phyloP scores from a whole-genome alignment of 2,113 vertebrate genomes.

The Chaetodon trifascialis region DNA sequence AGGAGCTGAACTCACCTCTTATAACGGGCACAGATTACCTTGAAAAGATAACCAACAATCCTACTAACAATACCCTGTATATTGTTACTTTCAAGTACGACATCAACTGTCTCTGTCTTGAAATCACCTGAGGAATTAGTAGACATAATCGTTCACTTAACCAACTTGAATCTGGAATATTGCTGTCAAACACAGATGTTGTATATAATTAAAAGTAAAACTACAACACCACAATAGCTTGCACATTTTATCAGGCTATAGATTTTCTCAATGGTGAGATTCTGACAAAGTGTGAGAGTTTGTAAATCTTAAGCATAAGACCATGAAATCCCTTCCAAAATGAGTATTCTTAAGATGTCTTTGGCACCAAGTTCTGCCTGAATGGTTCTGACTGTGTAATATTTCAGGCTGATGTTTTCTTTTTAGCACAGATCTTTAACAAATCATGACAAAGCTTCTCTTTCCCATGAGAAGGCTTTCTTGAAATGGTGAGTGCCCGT shows the following conservation, averaged over 20 bases:
- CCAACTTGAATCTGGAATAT: constrained; percentile 41
- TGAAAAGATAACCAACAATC: neutral
- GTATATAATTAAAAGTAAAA: constrained; percentile 64
- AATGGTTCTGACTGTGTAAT: constrained; percentile 29
- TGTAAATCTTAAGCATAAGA: constrained; percentile 56
- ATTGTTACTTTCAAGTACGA: constrained; percentile 36
- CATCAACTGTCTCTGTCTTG: constrained; percentile 53
- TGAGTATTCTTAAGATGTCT: constrained; percentile 9
- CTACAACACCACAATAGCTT: constrained; percentile 60
- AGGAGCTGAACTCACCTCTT: no score
- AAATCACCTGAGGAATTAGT: constrained; percentile 7
- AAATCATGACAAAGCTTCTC: constrained; percentile 7
- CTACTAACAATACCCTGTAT: neutral
- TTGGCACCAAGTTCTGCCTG: neutral
- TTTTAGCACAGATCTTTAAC: constrained; percentile 7
- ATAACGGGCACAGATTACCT: no score
- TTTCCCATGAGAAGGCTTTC: neutral
- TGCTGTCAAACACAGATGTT: constrained; percentile 34
- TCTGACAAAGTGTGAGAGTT: constrained; percentile 44
- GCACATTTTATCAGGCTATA: constrained; percentile 59
- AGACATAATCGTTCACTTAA: constrained; percentile 29
- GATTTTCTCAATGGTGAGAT: constrained; percentile 55
- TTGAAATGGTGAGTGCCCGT: neutral
- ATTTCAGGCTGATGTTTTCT: neutral
- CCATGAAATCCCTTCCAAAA: constrained; percentile 47